These are phyloP conservation scores for Phataginus tricuspis DNA, from an alignment of 2,797 vertebrate species.

Conservation along the genomic window DNA sequence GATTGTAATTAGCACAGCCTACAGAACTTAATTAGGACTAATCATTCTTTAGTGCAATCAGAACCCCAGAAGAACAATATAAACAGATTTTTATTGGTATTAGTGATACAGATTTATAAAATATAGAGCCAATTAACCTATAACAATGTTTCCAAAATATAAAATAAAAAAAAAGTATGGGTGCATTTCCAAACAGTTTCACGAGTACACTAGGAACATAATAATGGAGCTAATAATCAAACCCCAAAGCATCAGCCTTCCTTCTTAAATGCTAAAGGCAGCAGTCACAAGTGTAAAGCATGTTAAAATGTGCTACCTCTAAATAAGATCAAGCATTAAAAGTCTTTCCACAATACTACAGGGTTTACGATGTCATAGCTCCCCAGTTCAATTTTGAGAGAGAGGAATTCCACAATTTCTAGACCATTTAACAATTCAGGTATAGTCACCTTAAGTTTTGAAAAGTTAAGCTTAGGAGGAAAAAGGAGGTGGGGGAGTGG, in stretches of 20 bases:
- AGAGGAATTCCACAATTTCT: background rate
- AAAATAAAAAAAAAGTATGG: conserved; percentile 78
- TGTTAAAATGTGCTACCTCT: conserved; percentile 33
- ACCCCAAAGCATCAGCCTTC: background rate
- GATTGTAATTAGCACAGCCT: conserved; percentile 86
- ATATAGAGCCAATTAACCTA: conserved; percentile 78
- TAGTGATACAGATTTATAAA: conserved; percentile 80
- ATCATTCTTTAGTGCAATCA: conserved; percentile 87
- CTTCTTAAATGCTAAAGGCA: conserved; percentile 52
- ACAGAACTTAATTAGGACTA: conserved; percentile 86
- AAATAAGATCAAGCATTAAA: conserved; percentile 49
- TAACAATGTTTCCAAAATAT: conserved; percentile 77
- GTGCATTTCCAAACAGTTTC: conserved; percentile 67
- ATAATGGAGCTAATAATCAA: conserved; percentile 65
- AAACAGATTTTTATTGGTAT: conserved; percentile 82
- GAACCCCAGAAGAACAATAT: conserved; percentile 83
- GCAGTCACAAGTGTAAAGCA: background rate
- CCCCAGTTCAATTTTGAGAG: background rate
- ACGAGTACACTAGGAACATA: conserved; percentile 62
- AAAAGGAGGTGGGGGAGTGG: background rate
- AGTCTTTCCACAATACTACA: conserved; percentile 22
- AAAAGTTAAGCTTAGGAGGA: background rate
- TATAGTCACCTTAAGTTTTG: background rate
- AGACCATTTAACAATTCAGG: background rate
- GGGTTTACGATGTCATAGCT: background rate